Base-by-base conservation (phyloP, 1,140 invertebrate species). In the Melanaphis sacchari region DNA sequence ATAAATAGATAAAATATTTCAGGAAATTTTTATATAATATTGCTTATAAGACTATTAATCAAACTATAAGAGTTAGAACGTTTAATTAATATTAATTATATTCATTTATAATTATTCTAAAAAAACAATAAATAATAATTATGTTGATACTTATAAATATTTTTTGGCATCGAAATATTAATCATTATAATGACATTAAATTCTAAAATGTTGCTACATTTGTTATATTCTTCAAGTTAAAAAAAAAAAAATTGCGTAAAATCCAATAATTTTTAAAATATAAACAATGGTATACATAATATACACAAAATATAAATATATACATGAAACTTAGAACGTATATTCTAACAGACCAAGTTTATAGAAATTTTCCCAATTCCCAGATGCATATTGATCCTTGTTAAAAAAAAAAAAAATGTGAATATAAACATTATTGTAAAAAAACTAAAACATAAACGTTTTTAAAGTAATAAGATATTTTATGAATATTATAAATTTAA, bases 371-470 rank as follows among this genome's bases (percentile, higher is more conserved):
- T 46, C 49, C 24, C 87, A 36, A 89, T 89, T 54, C 49, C 88
- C 88, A 40, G 11, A 38, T 59, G 89, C 15, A 9, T 41, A 41
- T 90, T 90, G 89, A 59, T 38, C 52, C 89, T 59, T 36, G 89
- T 59, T 59, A 90, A 90, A 90, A 90, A 54, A 49, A n/a, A n/a
- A n/a, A n/a, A n/a, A n/a, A n/a, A n/a, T n/a, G 15, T 40, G 36
- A 40, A 90, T 59, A 9, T 41, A 90, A 40, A 52, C 9, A 46
- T 88, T 46, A 66, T n/a, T 88, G 18, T 46, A 46, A n/a, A 18
- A 40, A 88, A 88, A 88, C 46, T 36, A 88, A 46, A 88, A 46
- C 21, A 88, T 49, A 88, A 49, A 36, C 46, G 9, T 43, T 85
- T 43, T 43, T 85, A 43, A 31, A 31, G 8, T 43, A n/a, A 7